phyloP scores from a whole-genome alignment of 2,113 vertebrate genomes.

The Hippotragus niger region DNA sequence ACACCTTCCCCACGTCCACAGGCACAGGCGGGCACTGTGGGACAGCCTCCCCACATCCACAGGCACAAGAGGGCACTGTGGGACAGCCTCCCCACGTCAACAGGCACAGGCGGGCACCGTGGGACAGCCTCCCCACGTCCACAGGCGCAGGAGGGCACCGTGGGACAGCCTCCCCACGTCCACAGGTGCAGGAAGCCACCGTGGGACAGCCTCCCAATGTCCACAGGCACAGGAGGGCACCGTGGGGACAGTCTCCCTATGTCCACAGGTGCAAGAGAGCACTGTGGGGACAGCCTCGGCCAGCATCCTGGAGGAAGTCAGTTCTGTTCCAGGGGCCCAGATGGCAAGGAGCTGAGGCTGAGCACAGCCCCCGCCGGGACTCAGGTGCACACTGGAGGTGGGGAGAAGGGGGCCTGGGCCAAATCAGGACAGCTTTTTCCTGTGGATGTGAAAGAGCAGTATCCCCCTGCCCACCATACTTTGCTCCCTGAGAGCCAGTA shows the following conservation, averaged over 20 bases:
- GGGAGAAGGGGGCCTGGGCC: not conserved
- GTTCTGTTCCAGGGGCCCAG: not conserved
- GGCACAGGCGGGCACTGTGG: not conserved
- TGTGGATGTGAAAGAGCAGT: not conserved
- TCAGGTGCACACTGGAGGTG: fast-evolving
- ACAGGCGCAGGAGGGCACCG: not conserved
- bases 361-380: fast-evolving
- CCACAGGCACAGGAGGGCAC: no score
- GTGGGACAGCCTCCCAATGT: no score
- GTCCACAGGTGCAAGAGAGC: not conserved
- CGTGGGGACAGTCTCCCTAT: no score
- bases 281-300: fast-evolving
- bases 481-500: fast-evolving
- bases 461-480: not conserved
- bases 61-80: not conserved
- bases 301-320: fast-evolving
- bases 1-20: not conserved
- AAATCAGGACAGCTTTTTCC: not conserved
- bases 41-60: fast-evolving
- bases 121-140: not conserved
- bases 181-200: no score
- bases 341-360: not conserved
- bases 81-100: fast-evolving
- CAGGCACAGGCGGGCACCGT: fast-evolving
- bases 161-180: no score